Evolutionary conservation across 2,888 invertebrate genomes (phyloP), one percentile per base, ranked within the genome.

Genomic region (Cheilosia grossa): DNA sequence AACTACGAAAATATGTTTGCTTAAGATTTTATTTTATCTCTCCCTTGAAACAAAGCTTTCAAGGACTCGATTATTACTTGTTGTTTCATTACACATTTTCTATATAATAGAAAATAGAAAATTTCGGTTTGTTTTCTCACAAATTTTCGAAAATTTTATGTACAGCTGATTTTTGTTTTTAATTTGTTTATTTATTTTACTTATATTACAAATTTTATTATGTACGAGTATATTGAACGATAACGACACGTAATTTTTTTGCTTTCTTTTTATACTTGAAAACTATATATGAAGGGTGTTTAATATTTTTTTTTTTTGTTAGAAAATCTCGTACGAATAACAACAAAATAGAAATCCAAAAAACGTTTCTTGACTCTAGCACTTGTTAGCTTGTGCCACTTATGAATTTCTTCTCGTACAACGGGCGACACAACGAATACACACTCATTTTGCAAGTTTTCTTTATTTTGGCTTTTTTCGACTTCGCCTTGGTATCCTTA

Each of bases 351-450:
- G 24, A 54, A 67, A 64, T 27, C 30, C 21, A 56, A 17, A 73
- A 54, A 72, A 77, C 47, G 47, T 74, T 78, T 33, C 77, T 74
- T 53, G 63, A 61, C 69, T 86, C 51, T 78, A 82, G 78, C 86
- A 86, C 82, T 86, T 86, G 82, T 86, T 82, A 82, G 78, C 82
- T 78, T 78, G 85, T 81, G 66, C 77, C 85, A 81, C 75, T 85
- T 80, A 81, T 81, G 72, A 81, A 70, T 42, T 80, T 85, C 81
- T 75, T 53, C 44, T 80, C 80, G 69, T 70, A 64, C 44, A 75
- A 58, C 58, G 70, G 77, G 77, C 64, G 77, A 82, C 64, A 77
- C 77, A 74, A 81, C 70, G 81, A 85, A 85, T 85, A 85, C 80
- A 81, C 85, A 83, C 83, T 83, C 83, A 83, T 80, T 83, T 83